Evolutionary conservation across 30 jellyfish, hydroid and myxozoan genomes (phyloP), one percentile per base, ranked within the genome.

Genomic region (Phacellophora camtschatica): DNA sequence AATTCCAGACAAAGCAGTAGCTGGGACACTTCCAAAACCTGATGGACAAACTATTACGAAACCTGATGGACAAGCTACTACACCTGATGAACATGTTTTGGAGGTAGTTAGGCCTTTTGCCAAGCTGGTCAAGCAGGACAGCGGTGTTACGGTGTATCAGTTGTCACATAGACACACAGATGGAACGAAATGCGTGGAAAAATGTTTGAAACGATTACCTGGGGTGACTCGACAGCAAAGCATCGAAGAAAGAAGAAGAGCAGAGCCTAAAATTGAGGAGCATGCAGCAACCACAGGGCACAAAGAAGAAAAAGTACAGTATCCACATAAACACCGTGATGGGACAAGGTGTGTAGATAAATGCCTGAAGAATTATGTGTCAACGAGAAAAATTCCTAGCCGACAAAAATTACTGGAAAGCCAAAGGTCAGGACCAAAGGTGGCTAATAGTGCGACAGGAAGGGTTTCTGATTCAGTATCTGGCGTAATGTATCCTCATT

Each of bases 291-390:
- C n/a, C 28, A 6, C 61, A 2, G 0, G 28, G n/a, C n/a, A n/a
- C n/a, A n/a, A n/a, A n/a, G n/a, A n/a, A n/a, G n/a, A n/a, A n/a
- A n/a, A n/a, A n/a, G 10, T 46, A 46, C 61, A 63, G 16, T 43
- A 74, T 34, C 96, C 96, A 13, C 96, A 85, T 66, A 82, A 41
- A 19, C 92, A 86, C 35, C 34, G 71, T 20, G 93, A 77, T 68
- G 96, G 96, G 25, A 77, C 96, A 6, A 68, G 70, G 27, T 87
- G 93, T 54, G 71, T 24, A n/a, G 69, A 51, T 28, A 79, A 33
- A 41, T 86, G 96, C 51, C 46, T 25, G 51, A 68, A 68, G 27
- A 28, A 54, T 25, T 24, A 28, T 28, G 39, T 51, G 19, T 61
- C 50, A 51, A 48, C 54, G 5, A 28, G 43, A 61, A 36, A 22